These are phyloP conservation scores for Podarcis siculus DNA, from an alignment of 2,797 vertebrate genomes.

Conservation along the genomic window DNA sequence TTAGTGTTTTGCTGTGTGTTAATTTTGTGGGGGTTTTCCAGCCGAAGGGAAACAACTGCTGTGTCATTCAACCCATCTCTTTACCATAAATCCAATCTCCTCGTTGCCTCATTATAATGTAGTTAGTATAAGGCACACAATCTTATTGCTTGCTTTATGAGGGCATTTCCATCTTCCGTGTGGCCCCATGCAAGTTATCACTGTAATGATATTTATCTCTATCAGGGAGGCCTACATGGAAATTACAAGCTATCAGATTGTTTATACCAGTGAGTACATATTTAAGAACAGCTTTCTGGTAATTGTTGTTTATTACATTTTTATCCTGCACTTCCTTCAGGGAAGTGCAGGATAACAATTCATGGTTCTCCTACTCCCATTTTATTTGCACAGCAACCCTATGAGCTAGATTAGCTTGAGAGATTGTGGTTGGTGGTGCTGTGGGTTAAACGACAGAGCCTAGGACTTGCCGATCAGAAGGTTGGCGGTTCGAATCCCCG, in stretches of 20 bases:
- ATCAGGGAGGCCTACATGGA: not conserved
- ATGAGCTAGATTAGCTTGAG: not conserved
- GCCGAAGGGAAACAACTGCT: conserved; percentile 21
- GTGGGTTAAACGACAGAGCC: no score
- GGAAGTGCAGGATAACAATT: no score
- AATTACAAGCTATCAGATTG: not conserved
- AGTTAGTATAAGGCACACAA: not conserved
- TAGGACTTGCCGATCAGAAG: no score
- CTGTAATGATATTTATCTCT: not conserved
- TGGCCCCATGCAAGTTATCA: not conserved
- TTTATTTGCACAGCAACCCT: not conserved
- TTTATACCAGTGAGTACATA: not conserved
- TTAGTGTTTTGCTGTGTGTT: conserved; percentile 33
- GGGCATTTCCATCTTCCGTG: not conserved
- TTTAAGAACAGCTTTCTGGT: not conserved
- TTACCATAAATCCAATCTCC: not conserved
- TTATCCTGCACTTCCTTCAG: not conserved
- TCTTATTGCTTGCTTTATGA: not conserved
- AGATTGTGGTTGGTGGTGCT: not conserved
- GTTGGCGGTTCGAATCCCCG: no score
- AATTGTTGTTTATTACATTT: not conserved
- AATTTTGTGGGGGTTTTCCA: conserved; percentile 43
- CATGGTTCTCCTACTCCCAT: not conserved
- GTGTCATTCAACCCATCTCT: not conserved
- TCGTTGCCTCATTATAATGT: not conserved